Evolutionary conservation across 2,888 invertebrate species (phyloP).

Genomic region (Parasteatoda lunata): DNA sequence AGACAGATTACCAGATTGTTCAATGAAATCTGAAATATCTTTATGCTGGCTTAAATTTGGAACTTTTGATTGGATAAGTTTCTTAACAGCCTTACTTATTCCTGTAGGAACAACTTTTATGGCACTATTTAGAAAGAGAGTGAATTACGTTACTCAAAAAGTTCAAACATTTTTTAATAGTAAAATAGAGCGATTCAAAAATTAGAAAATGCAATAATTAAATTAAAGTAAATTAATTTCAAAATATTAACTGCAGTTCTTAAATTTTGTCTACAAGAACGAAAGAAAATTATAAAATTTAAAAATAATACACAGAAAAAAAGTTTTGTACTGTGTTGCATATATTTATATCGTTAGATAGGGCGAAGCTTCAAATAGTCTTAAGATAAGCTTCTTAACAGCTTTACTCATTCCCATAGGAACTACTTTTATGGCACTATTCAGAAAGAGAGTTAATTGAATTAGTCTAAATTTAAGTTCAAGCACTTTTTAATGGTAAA

Average conservation of each 20-base stretch:
- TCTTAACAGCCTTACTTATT: slow-evolving; percentile 91
- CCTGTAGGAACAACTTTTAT: slow-evolving; percentile 94
- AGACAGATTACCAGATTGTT: slow-evolving; percentile 79
- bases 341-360: no score
- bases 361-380: no score
- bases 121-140: slow-evolving; percentile 76
- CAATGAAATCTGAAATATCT: slow-evolving; percentile 90
- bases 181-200: no score
- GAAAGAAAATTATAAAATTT: no score
- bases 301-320: no score
- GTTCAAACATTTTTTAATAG: no score
- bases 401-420: slow-evolving; percentile 92
- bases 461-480: not conserved
- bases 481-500: not conserved
- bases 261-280: no score
- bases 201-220: no score
- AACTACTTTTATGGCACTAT: slow-evolving; percentile 86
- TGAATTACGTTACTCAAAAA: no score
- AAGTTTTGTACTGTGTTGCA: no score
- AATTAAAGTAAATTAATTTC: no score
- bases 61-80: slow-evolving; percentile 91
- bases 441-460: not conserved
- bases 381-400: slow-evolving; percentile 88
- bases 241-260: no score
- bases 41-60: slow-evolving; percentile 89